Conservation (phyloP, 53 echinoderm and acorn worm species). For the Temnopleurus reevesii region DNA sequence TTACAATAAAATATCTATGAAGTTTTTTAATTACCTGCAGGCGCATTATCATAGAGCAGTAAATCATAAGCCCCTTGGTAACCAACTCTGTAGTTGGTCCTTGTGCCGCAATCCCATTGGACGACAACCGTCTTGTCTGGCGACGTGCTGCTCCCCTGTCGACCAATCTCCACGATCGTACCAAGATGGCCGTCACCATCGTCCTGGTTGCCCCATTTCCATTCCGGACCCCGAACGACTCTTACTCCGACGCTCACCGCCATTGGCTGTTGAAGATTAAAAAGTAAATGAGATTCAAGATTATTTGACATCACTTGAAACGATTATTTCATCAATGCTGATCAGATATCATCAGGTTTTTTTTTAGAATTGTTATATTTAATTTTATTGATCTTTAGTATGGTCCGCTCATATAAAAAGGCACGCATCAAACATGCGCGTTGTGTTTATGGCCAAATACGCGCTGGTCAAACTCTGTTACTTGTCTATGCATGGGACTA, state of each 20-base stretch:
- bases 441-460: no score
- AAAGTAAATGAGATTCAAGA: no score
- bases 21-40: slow-evolving; percentile 73
- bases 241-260: slow-evolving; percentile 70
- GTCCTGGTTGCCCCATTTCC: slow-evolving; percentile 96
- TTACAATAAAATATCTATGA: no score
- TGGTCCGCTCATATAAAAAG: no score
- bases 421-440: no score
- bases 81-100: slow-evolving; percentile 93
- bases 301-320: no score
- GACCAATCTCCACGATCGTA: slow-evolving; percentile 92
- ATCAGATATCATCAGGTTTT: no score
- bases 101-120: slow-evolving; percentile 96
- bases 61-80: slow-evolving; percentile 91
- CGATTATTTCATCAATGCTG: no score
- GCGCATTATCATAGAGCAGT: slow-evolving; percentile 89
- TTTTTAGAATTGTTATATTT: no score
- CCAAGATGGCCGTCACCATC: slow-evolving; percentile 95
- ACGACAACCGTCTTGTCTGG: slow-evolving; percentile 98
- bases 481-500: no score
- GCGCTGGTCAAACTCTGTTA: no score
- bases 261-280: slow-evolving; percentile 27
- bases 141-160: slow-evolving; percentile 83
- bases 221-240: slow-evolving; percentile 96
- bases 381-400: no score